phyloP scores from a whole-genome alignment of 2,888 invertebrate genomes.

The Lacanobia oleracea region DNA sequence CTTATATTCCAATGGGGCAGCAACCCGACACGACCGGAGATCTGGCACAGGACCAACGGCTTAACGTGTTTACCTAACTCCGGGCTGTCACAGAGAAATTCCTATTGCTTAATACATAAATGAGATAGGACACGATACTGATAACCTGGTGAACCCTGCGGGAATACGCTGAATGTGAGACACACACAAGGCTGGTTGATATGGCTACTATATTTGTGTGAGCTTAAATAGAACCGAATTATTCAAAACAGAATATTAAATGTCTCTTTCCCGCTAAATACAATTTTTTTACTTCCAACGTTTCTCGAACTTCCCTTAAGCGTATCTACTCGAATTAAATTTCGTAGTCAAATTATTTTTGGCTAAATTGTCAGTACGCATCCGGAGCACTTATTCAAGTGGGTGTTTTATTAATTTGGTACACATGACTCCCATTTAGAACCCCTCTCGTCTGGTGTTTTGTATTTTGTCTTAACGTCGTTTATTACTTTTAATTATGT shows the following conservation, averaged over 20 bases:
- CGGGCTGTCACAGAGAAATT: too few relatives aligned
- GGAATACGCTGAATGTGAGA: too few relatives aligned
- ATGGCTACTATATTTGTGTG: too few relatives aligned
- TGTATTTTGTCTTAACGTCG: neutral
- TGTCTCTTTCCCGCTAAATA: slow-evolving; percentile 1
- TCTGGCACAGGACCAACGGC: too few relatives aligned
- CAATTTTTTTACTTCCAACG: slow-evolving; percentile 6
- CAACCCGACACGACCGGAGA: too few relatives aligned
- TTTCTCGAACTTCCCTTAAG: slow-evolving; percentile 18
- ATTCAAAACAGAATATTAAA: slow-evolving; percentile 2
- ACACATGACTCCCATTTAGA: slow-evolving; percentile 56
- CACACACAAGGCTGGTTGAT: too few relatives aligned
- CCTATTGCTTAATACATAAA: too few relatives aligned
- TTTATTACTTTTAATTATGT: slow-evolving; percentile 6
- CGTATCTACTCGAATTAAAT: slow-evolving; percentile 51
- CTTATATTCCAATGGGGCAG: too few relatives aligned
- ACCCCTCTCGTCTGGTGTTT: slow-evolving; percentile 21
- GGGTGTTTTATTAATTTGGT: slow-evolving; percentile 59
- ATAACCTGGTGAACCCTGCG: too few relatives aligned
- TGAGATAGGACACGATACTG: too few relatives aligned
- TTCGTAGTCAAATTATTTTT: slow-evolving; percentile 58
- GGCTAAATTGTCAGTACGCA: slow-evolving; percentile 54
- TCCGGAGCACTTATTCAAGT: slow-evolving; percentile 42
- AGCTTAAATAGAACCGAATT: neutral
- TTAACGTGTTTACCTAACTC: too few relatives aligned